Base-by-base conservation (phyloP, 2,113 vertebrate genomes). In the Martes martes region DNA sequence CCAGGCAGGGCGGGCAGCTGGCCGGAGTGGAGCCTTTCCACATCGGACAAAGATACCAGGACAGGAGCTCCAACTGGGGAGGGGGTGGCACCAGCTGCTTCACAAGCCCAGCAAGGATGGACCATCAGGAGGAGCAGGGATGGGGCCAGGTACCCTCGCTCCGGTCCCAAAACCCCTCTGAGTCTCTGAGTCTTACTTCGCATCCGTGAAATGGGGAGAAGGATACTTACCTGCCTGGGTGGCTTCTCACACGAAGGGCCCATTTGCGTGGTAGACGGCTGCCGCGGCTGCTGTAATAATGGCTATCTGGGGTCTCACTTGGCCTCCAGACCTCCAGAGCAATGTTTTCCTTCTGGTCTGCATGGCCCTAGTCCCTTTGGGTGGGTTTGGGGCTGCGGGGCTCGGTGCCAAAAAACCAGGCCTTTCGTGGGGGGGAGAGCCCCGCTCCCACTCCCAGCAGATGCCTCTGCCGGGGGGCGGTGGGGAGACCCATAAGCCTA, bases 181-280 rank as follows among this genome's bases (percentile, higher is more conserved):
- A 6, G 19, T 1, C 91, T 45, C 36, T 11, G 59, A 45, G 19
- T 65, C 50, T n/a, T 15, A 19, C 15, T 39, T 55, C 28, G 31
- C 26, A 31, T 47, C 90, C 23, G 57, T 3, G 71, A 52, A 63
- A 50, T 4, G 31, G 76, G 63, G 21, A 47, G 36, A 85, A n/a
- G 76, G 78, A 11, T 0, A 2, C 21, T 4, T 2, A 33, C 47
- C 67, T 1, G 3, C 36, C 57, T 63, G 0, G 1, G 24, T 1
- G 26, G 57, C 23, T 2, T n/a, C n/a, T 81, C 85, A 36, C 6
- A 33, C 42, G 21, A 31, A 0, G 45, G 5, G 59, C 33, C 67
- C 57, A 0, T 24, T 16, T 5, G 10, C n/a, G 1, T 2, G 3
- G 45, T 5, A 7, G 13, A 6, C 7, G 55, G 74, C 80, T 76